phyloP scores from a whole-genome alignment of 1,140 invertebrate genomes.

The Magallana angulata region DNA sequence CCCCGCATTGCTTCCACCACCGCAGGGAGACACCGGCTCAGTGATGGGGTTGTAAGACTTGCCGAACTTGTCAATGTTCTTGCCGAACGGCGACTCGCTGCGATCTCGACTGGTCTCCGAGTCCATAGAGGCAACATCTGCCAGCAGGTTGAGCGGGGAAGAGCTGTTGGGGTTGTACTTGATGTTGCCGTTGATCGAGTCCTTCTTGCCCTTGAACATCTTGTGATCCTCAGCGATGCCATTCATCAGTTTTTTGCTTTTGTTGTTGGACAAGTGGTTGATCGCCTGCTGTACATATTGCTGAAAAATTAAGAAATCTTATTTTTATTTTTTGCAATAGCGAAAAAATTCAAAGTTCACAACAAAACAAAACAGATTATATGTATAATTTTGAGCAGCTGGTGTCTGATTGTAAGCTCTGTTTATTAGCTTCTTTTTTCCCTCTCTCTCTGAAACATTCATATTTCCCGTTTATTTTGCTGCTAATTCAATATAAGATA shows the following conservation, averaged over 20 bases:
- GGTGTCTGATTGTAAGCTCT: too few relatives aligned
- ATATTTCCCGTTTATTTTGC: neutral
- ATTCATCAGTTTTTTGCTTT: slow-evolving; percentile 70
- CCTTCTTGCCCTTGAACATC: slow-evolving; percentile 59
- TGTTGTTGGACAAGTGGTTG: slow-evolving; percentile 69
- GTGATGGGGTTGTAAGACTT: slow-evolving; percentile 70
- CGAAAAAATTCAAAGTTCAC: neutral
- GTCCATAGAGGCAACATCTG: slow-evolving; percentile 84
- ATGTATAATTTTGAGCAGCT: too few relatives aligned
- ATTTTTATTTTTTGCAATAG: neutral
- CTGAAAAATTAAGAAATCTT: slow-evolving; percentile 38
- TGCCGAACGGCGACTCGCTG: slow-evolving; percentile 63
- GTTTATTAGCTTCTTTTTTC: slow-evolving; percentile 1
- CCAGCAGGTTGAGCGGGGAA: slow-evolving; percentile 85
- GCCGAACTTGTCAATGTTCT: slow-evolving; percentile 77
- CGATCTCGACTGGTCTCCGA: slow-evolving; percentile 77
- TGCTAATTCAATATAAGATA: neutral
- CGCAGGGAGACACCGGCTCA: slow-evolving; percentile 64
- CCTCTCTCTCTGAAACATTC: neutral
- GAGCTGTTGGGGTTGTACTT: slow-evolving; percentile 74
- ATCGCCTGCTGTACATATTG: slow-evolving; percentile 73
- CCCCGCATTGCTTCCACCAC: slow-evolving; percentile 45
- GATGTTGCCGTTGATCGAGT: slow-evolving; percentile 65
- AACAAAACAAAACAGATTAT: too few relatives aligned
- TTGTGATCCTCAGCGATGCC: slow-evolving; percentile 81